Percentiles rank a stretch among this genome's conserved stretches.
These are phyloP conservation scores for Bubalus kerabau DNA, from an alignment of 2,113 vertebrate species.

Conservation along the genomic window DNA sequence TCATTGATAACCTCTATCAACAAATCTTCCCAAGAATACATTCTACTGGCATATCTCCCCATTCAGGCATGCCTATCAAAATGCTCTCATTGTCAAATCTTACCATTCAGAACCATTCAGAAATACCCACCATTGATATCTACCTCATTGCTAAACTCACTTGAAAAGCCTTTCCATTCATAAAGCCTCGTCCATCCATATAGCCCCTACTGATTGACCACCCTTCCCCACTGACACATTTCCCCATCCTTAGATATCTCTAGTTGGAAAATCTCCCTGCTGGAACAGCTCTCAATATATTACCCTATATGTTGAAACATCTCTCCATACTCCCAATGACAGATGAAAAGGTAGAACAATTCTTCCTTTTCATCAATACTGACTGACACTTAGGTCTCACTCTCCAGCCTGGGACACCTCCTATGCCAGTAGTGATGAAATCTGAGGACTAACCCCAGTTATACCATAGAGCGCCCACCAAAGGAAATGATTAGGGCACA, in stretches of 20 bases:
- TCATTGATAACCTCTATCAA: not conserved
- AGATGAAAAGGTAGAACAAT: not conserved
- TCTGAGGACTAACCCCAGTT: not conserved
- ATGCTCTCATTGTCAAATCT: not conserved
- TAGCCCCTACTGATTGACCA: not conserved
- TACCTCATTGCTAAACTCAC: not conserved
- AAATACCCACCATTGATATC: not conserved
- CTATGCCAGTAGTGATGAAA: not conserved
- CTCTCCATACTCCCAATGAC: not conserved
- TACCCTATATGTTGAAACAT: not conserved
- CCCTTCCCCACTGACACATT: not conserved
- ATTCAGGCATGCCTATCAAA: not conserved
- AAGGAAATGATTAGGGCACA: not conserved
- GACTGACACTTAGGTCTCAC: not conserved
- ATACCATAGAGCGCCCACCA: not conserved
- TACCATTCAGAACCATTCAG: constrained; percentile 35
- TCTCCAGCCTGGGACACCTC: not conserved
- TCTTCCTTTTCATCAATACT: not conserved
- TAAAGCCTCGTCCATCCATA: not conserved
- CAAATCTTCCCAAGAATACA: not conserved
- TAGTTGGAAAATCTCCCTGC: not conserved
- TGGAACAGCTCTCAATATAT: not conserved
- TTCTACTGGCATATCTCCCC: not conserved
- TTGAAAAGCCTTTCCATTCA: constrained; percentile 7
- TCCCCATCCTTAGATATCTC: not conserved